phyloP scores from a whole-genome alignment of 1,140 invertebrate genomes.

The Littorina saxatilis region DNA sequence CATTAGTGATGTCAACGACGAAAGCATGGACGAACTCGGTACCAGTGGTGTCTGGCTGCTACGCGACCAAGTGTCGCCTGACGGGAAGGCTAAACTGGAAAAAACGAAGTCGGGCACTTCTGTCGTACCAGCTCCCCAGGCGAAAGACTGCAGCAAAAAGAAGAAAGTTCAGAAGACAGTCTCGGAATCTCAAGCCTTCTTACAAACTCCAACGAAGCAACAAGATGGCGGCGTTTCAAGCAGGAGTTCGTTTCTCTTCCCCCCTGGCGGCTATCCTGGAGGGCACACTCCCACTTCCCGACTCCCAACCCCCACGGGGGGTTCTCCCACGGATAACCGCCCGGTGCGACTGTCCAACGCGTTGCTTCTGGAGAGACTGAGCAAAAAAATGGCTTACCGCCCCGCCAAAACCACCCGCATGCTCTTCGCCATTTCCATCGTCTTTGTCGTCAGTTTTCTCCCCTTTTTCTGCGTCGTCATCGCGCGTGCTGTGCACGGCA shows the following conservation, averaged over 20 bases:
- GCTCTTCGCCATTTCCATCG: conserved; percentile 47
- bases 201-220: too few species aligned
- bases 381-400: conserved; percentile 36
- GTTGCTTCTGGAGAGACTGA: conserved; percentile 5
- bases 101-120: background rate
- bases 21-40: background rate
- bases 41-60: background rate
- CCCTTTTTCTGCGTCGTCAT: conserved; percentile 50
- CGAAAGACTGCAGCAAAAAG: background rate
- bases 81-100: background rate
- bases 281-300: conserved; percentile 25
- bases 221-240: background rate
- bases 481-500: conserved; percentile 16
- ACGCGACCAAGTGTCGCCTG: too few species aligned
- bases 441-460: conserved; percentile 53
- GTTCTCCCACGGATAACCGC: conserved; percentile 1
- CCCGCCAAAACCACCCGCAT: conserved; percentile 48
- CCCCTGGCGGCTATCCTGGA: background rate
- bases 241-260: conserved; percentile 21
- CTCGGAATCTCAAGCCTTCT: conserved; percentile 1
- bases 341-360: background rate
- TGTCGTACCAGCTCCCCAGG: background rate
- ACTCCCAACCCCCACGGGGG: conserved; percentile 18
- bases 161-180: background rate
- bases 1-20: background rate